These are phyloP conservation scores for Brachynemurus nebulosus DNA, from an alignment of 2,888 invertebrate species.

Conservation along the genomic window DNA sequence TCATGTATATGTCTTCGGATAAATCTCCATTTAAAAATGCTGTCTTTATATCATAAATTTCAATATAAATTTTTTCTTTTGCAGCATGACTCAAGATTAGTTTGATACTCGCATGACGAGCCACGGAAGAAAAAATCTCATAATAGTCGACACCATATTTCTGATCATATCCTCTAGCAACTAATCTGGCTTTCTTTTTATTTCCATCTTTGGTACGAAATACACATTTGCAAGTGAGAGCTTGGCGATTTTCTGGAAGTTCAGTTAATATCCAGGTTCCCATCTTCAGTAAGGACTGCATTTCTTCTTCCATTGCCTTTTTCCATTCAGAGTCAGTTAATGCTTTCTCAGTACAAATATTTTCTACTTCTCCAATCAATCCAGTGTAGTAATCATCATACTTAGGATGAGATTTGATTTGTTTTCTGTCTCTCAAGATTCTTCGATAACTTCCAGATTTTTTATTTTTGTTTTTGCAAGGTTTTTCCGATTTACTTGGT, in stretches of 20 bases:
- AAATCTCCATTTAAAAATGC: neutral
- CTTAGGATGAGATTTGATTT: neutral
- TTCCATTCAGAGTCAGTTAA: no score
- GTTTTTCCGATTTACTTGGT: no score
- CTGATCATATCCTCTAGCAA: neutral
- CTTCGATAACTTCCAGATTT: no score
- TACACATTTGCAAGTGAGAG: no score
- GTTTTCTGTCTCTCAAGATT: neutral
- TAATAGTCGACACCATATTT: constrained; percentile 15
- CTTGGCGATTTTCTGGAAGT: neutral
- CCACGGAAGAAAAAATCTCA: constrained; percentile 18
- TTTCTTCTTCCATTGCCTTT: neutral
- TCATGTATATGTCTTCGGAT: neutral
- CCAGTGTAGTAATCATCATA: neutral
- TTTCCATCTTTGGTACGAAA: neutral
- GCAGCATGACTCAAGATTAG: neutral
- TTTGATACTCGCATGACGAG: constrained; percentile 11
- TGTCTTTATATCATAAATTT: neutral
- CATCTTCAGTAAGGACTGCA: neutral
- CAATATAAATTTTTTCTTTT: neutral
- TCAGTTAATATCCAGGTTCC: neutral
- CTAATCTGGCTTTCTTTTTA: neutral
- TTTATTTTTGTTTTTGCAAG: no score
- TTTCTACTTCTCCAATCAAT: neutral
- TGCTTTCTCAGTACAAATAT: neutral